Percentiles rank a stretch among this genome's conserved stretches.
Evolutionary conservation across 2,888 invertebrate species (phyloP).

Genomic region (Stenichneumon culpator): DNA sequence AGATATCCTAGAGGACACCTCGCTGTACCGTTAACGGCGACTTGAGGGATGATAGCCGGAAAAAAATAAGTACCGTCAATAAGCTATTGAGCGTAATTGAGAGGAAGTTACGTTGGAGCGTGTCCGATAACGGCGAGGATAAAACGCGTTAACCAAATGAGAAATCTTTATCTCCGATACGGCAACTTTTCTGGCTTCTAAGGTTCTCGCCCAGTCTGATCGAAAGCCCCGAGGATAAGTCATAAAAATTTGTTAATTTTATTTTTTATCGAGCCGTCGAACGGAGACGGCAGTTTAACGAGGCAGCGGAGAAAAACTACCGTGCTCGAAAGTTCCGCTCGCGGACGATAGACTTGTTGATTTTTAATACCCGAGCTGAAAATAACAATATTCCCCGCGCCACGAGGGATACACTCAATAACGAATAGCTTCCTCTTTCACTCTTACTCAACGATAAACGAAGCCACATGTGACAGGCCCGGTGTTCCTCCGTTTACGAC

Average conservation of each 20-base stretch:
- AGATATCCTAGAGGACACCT: constrained; percentile 21
- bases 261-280: not conserved
- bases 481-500: constrained; percentile 17
- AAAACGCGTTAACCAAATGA: not conserved
- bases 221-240: not conserved
- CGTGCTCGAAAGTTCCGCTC: not conserved
- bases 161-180: too few species aligned
- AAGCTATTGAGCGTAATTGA: not conserved
- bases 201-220: not conserved
- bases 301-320: not conserved
- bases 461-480: constrained; percentile 5
- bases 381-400: not conserved
- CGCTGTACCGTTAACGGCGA: constrained; percentile 16
- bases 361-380: constrained; percentile 3
- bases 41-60: constrained; percentile 29
- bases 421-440: constrained; percentile 3
- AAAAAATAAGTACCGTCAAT: too few species aligned
- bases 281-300: not conserved
- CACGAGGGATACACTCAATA: not conserved
- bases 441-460: constrained; percentile 9
- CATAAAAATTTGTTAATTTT: not conserved
- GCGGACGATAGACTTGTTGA: not conserved
- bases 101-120: not conserved
- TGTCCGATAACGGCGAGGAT: constrained; percentile 7
- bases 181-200: not conserved